These are phyloP conservation scores for Uropsilus gracilis DNA, from an alignment of 2,113 vertebrate genomes.

Conservation along the genomic window DNA sequence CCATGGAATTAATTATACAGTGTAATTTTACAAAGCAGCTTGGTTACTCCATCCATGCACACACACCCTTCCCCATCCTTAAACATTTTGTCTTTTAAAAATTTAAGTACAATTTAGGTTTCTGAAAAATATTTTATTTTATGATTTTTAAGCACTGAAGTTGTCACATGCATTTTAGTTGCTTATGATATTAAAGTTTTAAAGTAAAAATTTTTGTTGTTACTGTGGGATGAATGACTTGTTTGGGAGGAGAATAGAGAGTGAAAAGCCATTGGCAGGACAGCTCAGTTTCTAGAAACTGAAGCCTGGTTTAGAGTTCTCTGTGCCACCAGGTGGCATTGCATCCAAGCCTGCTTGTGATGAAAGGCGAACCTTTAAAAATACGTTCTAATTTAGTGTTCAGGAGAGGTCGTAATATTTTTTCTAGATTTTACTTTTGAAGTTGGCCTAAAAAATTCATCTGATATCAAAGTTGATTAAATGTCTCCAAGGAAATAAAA, in stretches of 20 bases:
- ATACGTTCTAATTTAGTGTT: slow-evolving; percentile 38
- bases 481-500: slow-evolving; percentile 9
- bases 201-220: slow-evolving; percentile 43
- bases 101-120: slow-evolving; percentile 56
- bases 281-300: background rate
- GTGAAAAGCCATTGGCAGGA: background rate
- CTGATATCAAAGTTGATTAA: background rate
- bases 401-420: background rate
- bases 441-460: slow-evolving; percentile 31
- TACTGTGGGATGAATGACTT: slow-evolving; percentile 12
- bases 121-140: slow-evolving; percentile 40
- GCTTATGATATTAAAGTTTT: slow-evolving; percentile 13
- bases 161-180: background rate
- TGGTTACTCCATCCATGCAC: slow-evolving; percentile 63
- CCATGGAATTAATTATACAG: slow-evolving; percentile 93
- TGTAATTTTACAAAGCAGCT: slow-evolving; percentile 91
- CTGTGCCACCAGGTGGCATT: slow-evolving; percentile 95
- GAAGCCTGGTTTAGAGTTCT: background rate
- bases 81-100: slow-evolving; percentile 80
- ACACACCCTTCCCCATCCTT: background rate
- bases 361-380: slow-evolving; percentile 42
- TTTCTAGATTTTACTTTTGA: slow-evolving; percentile 55
- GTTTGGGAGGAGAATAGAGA: slow-evolving; percentile 5
- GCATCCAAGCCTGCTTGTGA: slow-evolving; percentile 88
- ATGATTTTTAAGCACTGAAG: slow-evolving; percentile 19